Evolutionary conservation across 2,888 invertebrate genomes (phyloP).

Genomic region (Thymelicus sylvestris): DNA sequence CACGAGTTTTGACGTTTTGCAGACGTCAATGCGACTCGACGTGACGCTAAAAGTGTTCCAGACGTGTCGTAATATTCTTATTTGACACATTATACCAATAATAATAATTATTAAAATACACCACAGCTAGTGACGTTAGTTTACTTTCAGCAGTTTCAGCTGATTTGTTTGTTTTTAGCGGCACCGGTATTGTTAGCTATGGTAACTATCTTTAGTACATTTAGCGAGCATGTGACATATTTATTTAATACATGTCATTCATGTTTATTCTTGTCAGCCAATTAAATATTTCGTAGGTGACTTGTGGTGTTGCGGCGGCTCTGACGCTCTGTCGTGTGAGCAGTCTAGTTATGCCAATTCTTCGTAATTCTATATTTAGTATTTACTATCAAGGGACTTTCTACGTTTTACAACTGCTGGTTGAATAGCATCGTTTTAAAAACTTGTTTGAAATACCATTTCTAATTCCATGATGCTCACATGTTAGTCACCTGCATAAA

Average conservation of each 20-base stretch:
- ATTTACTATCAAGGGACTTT: constrained; percentile 17
- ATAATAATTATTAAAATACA: constrained; percentile 49
- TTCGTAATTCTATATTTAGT: constrained; percentile 15
- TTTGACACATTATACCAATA: constrained; percentile 40
- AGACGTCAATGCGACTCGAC: constrained; percentile 53
- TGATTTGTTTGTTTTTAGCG: constrained; percentile 44
- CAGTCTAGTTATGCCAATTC: constrained; percentile 25
- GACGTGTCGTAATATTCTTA: constrained; percentile 44
- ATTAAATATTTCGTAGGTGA: constrained; percentile 34
- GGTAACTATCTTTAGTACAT: constrained; percentile 32
- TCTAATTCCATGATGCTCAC: background rate
- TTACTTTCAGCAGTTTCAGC: constrained; percentile 34
- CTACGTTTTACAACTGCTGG: background rate
- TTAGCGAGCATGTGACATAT: constrained; percentile 29
- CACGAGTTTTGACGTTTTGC: constrained; percentile 47
- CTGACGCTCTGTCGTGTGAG: constrained; percentile 8
- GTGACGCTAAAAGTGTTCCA: constrained; percentile 51
- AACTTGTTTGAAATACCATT: background rate
- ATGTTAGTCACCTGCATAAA: background rate
- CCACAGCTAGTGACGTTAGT: constrained; percentile 42
- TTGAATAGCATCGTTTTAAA: background rate
- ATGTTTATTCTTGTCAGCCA: constrained; percentile 29
- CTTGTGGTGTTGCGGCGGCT: constrained; percentile 5
- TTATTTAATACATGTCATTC: constrained; percentile 36
- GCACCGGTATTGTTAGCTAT: constrained; percentile 42